phyloP scores from a whole-genome alignment of 1,140 invertebrate species.

The Chlorops oryzae region DNA sequence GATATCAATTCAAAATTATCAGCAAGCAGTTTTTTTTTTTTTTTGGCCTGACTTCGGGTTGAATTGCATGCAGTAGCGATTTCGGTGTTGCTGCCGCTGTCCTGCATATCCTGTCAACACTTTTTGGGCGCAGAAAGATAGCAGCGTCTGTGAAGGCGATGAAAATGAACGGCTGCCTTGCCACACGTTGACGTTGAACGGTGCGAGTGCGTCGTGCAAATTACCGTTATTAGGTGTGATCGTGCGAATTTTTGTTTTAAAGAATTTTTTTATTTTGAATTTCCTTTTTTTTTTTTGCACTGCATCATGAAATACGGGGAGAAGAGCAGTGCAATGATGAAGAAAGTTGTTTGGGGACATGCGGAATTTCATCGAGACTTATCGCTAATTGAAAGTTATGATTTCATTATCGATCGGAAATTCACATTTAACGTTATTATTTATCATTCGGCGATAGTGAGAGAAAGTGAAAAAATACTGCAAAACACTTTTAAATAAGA shows the following conservation, averaged over 20 bases:
- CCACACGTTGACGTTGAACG: slow-evolving; percentile 22
- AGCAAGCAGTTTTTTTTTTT: slow-evolving; percentile 8
- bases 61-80: background rate
- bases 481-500: no score
- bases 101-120: slow-evolving; percentile 12
- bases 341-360: no score
- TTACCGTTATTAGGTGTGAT: slow-evolving; percentile 48
- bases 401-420: no score
- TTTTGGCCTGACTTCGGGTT: background rate
- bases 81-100: background rate
- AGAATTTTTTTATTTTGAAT: no score
- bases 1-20: slow-evolving; percentile 4
- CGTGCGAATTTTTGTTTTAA: slow-evolving; percentile 40
- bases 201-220: slow-evolving; percentile 43
- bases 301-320: no score
- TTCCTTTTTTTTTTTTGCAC: no score
- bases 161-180: slow-evolving; percentile 6
- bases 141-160: background rate
- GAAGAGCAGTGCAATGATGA: no score
- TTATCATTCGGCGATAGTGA: no score
- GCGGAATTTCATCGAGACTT: no score
- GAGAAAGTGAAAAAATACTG: no score
- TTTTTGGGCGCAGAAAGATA: slow-evolving; percentile 6
- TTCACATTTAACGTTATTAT: no score
- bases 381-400: no score